A percentile compares a stretch with the other conserved stretches of the same genome.
phyloP scores from a whole-genome alignment of 2,113 vertebrate genomes.

The Psephotus haematonotus region DNA sequence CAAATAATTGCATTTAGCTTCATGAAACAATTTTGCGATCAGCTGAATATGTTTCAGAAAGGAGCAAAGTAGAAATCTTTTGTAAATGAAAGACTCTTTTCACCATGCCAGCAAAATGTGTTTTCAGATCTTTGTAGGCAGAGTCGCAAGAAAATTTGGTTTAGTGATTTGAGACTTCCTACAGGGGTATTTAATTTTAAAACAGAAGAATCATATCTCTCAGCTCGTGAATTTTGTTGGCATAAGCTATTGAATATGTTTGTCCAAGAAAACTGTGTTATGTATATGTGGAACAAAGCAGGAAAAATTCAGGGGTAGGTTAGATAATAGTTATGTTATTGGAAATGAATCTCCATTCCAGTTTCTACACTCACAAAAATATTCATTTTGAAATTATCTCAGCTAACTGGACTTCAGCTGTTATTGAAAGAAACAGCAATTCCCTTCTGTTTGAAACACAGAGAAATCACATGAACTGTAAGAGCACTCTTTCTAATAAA shows the following conservation, averaged over 20 bases:
- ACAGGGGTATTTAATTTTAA: background rate
- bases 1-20: too few relatives aligned
- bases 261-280: background rate
- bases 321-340: background rate
- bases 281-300: background rate
- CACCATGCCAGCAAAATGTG: too few relatives aligned
- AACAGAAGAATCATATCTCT: background rate
- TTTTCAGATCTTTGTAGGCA: too few relatives aligned
- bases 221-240: background rate
- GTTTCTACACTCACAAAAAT: background rate
- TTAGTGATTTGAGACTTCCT: too few relatives aligned
- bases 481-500: background rate
- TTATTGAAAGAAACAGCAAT: background rate
- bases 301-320: background rate
- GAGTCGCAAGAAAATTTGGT: too few relatives aligned
- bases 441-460: background rate
- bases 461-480: background rate
- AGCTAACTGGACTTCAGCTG: background rate
- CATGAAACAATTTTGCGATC: too few relatives aligned
- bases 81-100: too few relatives aligned
- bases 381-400: background rate
- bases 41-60: too few relatives aligned
- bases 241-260: background rate
- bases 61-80: too few relatives aligned
- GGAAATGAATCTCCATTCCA: background rate